phyloP scores from a whole-genome alignment of 2,113 vertebrate species.

The Bufo bufo region DNA sequence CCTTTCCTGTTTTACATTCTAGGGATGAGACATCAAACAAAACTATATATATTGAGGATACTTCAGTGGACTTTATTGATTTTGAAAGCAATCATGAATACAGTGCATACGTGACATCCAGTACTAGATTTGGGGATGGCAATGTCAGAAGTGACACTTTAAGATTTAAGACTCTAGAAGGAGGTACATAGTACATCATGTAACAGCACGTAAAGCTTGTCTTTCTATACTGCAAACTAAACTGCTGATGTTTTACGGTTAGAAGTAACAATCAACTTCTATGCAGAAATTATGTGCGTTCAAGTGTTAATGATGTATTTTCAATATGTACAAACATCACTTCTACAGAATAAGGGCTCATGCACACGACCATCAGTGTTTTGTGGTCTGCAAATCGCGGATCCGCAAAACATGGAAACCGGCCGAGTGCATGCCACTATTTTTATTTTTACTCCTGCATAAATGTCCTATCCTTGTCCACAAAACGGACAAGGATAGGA shows the following conservation, averaged over 20 bases:
- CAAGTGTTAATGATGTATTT: no score
- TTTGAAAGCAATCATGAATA: constrained; percentile 84
- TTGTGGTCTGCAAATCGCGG: no score
- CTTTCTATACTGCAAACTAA: no score
- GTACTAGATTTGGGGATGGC: constrained; percentile 88
- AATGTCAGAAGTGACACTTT: constrained; percentile 78
- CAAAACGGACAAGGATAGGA: no score
- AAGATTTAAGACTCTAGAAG: constrained; percentile 81
- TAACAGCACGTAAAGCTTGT: background rate
- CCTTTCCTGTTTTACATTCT: constrained; percentile 27
- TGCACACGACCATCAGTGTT: no score
- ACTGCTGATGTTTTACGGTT: background rate
- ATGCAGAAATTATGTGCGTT: background rate
- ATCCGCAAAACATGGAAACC: no score
- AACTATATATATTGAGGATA: constrained; percentile 73
- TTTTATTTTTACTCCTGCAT: no score
- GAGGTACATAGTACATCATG: constrained; percentile 75
- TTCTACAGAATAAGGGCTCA: no score
- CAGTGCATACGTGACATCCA: constrained; percentile 85
- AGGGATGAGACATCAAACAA: constrained; percentile 78
- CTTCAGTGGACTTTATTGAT: constrained; percentile 76
- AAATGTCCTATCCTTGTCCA: no score
- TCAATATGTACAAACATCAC: no score
- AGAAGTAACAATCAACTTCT: background rate
- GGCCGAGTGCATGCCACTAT: no score